Evolutionary conservation across 2,113 vertebrate genomes (phyloP).

Genomic region (Epinephelus fuscoguttatus): DNA sequence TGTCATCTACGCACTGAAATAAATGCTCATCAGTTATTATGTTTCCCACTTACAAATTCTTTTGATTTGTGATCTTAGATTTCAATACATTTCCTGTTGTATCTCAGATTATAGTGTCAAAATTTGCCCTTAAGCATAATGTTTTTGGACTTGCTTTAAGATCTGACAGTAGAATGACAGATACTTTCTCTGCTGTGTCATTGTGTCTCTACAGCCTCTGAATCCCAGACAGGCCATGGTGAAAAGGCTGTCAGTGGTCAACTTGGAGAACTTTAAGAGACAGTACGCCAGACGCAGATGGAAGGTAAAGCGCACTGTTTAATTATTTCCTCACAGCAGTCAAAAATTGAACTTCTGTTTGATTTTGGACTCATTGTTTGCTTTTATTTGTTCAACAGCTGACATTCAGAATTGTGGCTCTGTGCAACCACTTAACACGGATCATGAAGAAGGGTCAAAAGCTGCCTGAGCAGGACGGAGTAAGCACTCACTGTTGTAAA

Average conservation of each 20-base stretch:
- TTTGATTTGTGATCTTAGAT: not conserved
- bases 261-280: slow-evolving; percentile 95
- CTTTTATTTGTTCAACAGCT: slow-evolving; percentile 82
- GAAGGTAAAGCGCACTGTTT: slow-evolving; percentile 88
- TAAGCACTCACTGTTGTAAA: slow-evolving; percentile 66
- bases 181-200: slow-evolving; percentile 24
- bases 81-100: not conserved
- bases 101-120: not conserved
- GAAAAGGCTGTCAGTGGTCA: slow-evolving; percentile 91
- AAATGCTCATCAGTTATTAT: slow-evolving; percentile 40
- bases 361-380: not conserved
- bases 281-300: slow-evolving; percentile 92
- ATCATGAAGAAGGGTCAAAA: slow-evolving; percentile 89
- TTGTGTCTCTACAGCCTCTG: slow-evolving; percentile 85
- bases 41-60: not conserved
- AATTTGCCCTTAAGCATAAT: not conserved
- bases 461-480: slow-evolving; percentile 75
- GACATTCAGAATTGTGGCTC: slow-evolving; percentile 91
- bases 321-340: not conserved
- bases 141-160: not conserved
- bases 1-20: slow-evolving; percentile 53
- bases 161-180: not conserved
- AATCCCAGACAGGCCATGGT: slow-evolving; percentile 92
- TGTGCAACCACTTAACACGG: slow-evolving; percentile 95
- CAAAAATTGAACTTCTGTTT: not conserved